phyloP scores from a whole-genome alignment of 2,888 invertebrate genomes.

The Cataglyphis albicans region DNA sequence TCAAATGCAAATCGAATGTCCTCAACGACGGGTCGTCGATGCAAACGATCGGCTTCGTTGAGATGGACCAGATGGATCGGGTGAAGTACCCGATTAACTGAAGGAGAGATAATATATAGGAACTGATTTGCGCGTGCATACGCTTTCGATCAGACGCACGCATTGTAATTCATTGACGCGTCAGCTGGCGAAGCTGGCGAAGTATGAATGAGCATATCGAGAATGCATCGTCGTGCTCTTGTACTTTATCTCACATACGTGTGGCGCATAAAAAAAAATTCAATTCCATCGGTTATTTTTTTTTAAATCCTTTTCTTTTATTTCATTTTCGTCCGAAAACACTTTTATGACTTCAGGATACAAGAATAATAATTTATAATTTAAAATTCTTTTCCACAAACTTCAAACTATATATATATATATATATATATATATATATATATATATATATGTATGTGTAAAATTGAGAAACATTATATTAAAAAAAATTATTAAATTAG shows the following conservation, averaged over 20 bases:
- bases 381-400: background rate
- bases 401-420: too few species aligned
- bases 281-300: background rate
- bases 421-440: too few species aligned
- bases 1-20: slow-evolving; percentile 71
- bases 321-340: background rate
- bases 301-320: background rate
- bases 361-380: background rate
- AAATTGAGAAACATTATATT: background rate
- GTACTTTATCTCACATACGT: slow-evolving; percentile 71
- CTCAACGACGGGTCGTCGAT: slow-evolving; percentile 54
- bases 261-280: slow-evolving; percentile 66
- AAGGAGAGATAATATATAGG: background rate
- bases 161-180: slow-evolving; percentile 72
- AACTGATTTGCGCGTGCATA: slow-evolving; percentile 34
- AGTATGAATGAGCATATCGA: slow-evolving; percentile 80
- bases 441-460: too few species aligned
- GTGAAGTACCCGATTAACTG: background rate
- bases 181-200: slow-evolving; percentile 73
- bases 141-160: slow-evolving; percentile 33
- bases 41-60: slow-evolving; percentile 37
- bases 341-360: background rate
- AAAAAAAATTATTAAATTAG: background rate
- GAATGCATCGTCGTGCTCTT: slow-evolving; percentile 45
- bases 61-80: slow-evolving; percentile 31